Evolutionary conservation across 2,797 vertebrate species (phyloP).

Genomic region (Epinephelus awoara): DNA sequence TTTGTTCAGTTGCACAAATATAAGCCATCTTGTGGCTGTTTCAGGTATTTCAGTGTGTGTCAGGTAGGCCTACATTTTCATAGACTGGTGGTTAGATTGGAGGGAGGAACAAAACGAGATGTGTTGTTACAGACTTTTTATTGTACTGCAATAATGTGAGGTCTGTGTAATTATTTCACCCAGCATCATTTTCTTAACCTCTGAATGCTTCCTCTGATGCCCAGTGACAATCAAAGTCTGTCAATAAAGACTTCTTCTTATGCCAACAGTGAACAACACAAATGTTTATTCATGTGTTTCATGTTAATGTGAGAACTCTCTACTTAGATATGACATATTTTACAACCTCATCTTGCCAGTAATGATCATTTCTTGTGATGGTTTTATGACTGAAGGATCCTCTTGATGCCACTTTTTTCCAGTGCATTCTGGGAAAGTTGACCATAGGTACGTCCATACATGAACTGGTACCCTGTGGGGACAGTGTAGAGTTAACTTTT

Average conservation of each 20-base stretch:
- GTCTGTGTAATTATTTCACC: constrained; percentile 35
- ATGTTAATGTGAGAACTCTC: neutral
- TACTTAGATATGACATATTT: neutral
- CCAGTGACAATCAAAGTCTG: constrained; percentile 77
- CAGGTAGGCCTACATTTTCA: constrained; percentile 41
- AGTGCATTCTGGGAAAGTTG: constrained; percentile 82
- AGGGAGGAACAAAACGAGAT: constrained; percentile 1
- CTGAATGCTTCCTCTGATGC: constrained; percentile 64
- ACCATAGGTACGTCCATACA: constrained; percentile 83
- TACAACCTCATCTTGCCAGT: neutral
- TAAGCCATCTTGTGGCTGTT: constrained; percentile 67
- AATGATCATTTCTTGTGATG: constrained; percentile 32
- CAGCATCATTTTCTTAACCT: constrained; percentile 24
- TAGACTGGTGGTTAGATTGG: constrained; percentile 29
- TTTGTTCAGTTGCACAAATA: constrained; percentile 48
- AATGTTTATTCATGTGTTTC: neutral
- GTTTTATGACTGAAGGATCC: constrained; percentile 29
- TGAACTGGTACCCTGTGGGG: constrained; percentile 84
- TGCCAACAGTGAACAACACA: neutral
- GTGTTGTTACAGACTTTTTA: constrained; percentile 14
- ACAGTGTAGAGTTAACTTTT: constrained; percentile 6
- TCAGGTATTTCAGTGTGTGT: constrained; percentile 64
- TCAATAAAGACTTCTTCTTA: constrained; percentile 72
- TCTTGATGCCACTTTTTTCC: constrained; percentile 69
- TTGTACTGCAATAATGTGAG: constrained; percentile 51